Evolutionary conservation across 2,888 invertebrate species (phyloP).

Genomic region (Acheta domesticus): DNA sequence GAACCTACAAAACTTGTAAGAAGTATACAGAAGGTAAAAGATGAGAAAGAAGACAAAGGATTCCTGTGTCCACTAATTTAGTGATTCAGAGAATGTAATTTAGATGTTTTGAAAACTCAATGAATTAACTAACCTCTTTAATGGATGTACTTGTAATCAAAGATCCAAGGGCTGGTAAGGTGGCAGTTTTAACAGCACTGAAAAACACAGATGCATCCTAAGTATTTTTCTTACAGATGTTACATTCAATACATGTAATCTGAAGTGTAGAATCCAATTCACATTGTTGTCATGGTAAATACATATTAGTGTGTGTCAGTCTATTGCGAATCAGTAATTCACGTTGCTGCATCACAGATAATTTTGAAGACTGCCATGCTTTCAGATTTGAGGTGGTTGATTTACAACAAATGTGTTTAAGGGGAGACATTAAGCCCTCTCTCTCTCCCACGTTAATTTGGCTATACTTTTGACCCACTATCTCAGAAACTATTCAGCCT

Average conservation of each 20-base stretch:
- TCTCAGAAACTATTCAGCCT: too few relatives aligned
- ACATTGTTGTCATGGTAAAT: not conserved
- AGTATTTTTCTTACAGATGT: constrained; percentile 19
- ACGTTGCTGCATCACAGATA: too few relatives aligned
- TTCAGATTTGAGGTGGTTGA: too few relatives aligned
- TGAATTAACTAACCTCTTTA: constrained; percentile 46
- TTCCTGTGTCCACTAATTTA: not conserved
- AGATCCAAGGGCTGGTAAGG: constrained; percentile 60
- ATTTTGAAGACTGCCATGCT: too few relatives aligned
- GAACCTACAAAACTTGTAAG: too few relatives aligned
- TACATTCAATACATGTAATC: too few relatives aligned
- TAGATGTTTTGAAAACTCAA: not conserved
- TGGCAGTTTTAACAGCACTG: constrained; percentile 59
- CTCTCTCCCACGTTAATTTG: too few relatives aligned
- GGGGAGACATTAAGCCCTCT: too few relatives aligned
- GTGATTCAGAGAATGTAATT: not conserved
- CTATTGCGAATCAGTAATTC: too few relatives aligned
- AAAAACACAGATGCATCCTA: constrained; percentile 27
- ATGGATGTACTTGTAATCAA: constrained; percentile 51
- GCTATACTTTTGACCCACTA: too few relatives aligned
- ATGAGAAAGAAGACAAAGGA: not conserved
- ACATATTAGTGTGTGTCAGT: not conserved
- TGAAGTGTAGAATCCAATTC: not conserved
- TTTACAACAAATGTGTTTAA: too few relatives aligned
- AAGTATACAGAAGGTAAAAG: too few relatives aligned